Base-by-base conservation (phyloP, 2,888 invertebrate species). In the Protonemura montana region DNA sequence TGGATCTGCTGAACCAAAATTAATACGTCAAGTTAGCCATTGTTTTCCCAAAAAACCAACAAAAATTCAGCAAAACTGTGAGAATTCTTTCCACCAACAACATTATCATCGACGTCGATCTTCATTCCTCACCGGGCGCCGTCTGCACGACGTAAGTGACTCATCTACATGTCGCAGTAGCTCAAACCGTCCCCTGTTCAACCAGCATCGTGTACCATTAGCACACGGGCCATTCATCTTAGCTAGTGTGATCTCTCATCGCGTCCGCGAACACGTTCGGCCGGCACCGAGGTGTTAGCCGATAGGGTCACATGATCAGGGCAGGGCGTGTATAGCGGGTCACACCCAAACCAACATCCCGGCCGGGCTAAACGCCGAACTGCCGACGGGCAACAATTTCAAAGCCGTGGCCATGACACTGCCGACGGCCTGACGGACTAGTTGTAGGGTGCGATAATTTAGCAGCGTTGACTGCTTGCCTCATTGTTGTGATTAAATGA, bases 221-320 rank as follows among this genome's bases (percentile, higher is more conserved):
- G 59, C 59, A 13, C 13, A 21, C 3, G 21, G 3, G 6, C 59
- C 59, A 59, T 59, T 21, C 59, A 59, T 59, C 59, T 21, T 59
- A 10, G 59, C 59, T 10, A 13, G 21, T 21, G 59, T 21, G 16
- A 59, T 10, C 59, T 59, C 59, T 59, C 59, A 59, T 59, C 59
- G 59, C n/a, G n/a, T n/a, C n/a, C n/a, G n/a, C 59, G 59, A 59
- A 59, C 59, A 59, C 59, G 59, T 59, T 59, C 59, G 59, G 16
- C 59, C 59, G 59, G 16, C 59, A 21, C 2, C 59, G 59, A 59
- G 59, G 59, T 59, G 59, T 13, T 10, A 59, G 59, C 10, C 59
- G 59, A 59, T 59, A 10, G 59, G 59, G 59, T 21, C 59, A 59
- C 59, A 59, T 59, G 59, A 59, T 59, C 59, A 59, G 59, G 59